These are phyloP conservation scores for Paratilapia polleni DNA, from an alignment of 2,113 vertebrate species.

Conservation along the genomic window DNA sequence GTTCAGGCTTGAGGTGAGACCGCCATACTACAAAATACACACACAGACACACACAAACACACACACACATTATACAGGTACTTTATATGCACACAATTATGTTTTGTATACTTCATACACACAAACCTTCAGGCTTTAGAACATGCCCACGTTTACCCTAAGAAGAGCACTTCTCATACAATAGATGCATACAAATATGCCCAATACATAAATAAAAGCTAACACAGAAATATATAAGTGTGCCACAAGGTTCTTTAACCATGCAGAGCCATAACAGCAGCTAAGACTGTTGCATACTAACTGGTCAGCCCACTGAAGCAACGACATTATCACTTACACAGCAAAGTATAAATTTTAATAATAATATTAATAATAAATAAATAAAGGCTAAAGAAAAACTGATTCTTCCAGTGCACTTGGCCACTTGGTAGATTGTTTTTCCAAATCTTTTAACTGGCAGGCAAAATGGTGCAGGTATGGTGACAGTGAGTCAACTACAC, in stretches of 20 bases:
- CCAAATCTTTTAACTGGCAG: slow-evolving; percentile 26
- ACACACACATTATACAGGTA: background rate
- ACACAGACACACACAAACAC: background rate
- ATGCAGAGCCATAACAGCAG: slow-evolving; percentile 39
- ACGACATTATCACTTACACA: slow-evolving; percentile 27
- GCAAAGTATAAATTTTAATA: background rate
- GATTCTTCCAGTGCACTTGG: slow-evolving; percentile 7
- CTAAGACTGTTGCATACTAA: slow-evolving; percentile 54
- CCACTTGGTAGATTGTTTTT: background rate
- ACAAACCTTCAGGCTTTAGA: background rate
- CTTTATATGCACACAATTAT: background rate
- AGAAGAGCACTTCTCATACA: background rate
- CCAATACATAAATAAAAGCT: background rate
- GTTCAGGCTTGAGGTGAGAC: slow-evolving; percentile 70
- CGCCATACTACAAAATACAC: slow-evolving; percentile 44
- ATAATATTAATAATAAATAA: background rate
- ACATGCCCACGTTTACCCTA: background rate
- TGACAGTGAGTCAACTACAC: slow-evolving; percentile 45
- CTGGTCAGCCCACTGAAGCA: slow-evolving; percentile 53
- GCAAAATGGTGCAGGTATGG: slow-evolving; percentile 14
- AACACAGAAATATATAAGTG: background rate
- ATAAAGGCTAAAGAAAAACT: background rate
- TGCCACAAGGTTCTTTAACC: slow-evolving; percentile 34
- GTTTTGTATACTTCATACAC: background rate
- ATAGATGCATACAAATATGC: background rate